phyloP scores from a whole-genome alignment of 2,888 invertebrate species.

The Lasioglossum lativentre region DNA sequence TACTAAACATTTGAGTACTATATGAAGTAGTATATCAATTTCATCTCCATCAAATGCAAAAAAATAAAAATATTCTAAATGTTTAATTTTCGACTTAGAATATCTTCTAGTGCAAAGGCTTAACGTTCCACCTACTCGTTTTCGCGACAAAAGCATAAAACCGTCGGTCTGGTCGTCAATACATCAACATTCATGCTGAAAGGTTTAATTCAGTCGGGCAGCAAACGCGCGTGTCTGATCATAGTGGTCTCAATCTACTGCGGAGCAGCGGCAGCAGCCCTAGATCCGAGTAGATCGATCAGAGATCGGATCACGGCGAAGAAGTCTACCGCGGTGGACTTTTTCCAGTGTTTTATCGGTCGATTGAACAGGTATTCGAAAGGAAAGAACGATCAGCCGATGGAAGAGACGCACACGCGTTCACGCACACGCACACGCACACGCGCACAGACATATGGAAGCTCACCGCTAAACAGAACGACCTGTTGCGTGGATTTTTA shows the following conservation, averaged over 20 bases:
- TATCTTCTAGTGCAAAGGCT: not conserved
- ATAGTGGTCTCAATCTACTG: slow-evolving; percentile 2
- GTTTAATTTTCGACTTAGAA: not conserved
- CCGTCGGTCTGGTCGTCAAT: not conserved
- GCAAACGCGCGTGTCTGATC: not conserved
- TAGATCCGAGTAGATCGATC: not conserved
- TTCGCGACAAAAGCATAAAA: not conserved
- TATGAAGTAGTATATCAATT: too few relatives aligned
- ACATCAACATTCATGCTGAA: not conserved
- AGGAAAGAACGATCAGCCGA: not conserved
- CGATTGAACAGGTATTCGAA: slow-evolving; percentile 1
- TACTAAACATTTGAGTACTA: too few relatives aligned
- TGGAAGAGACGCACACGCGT: not conserved
- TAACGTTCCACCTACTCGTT: not conserved
- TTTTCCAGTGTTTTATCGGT: slow-evolving; percentile 1
- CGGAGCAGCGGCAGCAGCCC: not conserved
- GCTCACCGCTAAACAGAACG: slow-evolving; percentile 64
- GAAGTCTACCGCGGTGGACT: not conserved
- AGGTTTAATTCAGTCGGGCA: not conserved
- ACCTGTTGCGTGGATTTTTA: slow-evolving; percentile 75
- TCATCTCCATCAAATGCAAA: too few relatives aligned
- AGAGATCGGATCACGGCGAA: not conserved
- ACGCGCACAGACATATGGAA: too few relatives aligned
- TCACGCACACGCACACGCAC: slow-evolving; percentile 11
- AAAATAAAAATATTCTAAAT: not conserved